phyloP scores from a whole-genome alignment of 2,113 vertebrate species.

The Gymnorhina tibicen region DNA sequence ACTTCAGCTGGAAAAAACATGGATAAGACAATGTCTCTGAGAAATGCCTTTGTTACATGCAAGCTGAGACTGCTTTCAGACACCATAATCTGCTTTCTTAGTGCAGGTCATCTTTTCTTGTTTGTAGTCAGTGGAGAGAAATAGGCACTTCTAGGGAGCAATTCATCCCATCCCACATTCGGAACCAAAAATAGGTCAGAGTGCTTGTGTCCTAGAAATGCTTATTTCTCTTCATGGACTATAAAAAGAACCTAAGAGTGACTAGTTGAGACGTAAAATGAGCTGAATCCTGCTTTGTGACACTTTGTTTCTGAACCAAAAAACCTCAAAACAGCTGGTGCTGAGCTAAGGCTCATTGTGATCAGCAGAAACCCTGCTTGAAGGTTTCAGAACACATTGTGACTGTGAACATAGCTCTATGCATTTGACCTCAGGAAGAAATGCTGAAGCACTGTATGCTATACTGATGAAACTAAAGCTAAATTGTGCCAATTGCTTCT shows the following conservation, averaged over 20 bases:
- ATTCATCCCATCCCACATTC: background rate
- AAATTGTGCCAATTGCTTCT: background rate
- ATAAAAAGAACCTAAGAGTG: background rate
- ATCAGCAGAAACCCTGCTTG: background rate
- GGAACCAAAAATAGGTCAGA: conserved; percentile 7
- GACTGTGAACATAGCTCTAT: background rate
- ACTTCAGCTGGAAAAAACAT: background rate
- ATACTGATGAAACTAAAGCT: background rate
- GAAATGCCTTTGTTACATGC: background rate
- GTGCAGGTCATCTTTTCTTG: background rate
- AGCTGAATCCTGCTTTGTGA: background rate
- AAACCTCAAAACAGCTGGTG: background rate
- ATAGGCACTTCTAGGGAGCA: background rate
- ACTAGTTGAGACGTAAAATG: background rate
- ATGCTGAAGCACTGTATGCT: background rate
- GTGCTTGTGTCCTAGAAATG: conserved; percentile 31
- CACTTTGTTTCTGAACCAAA: background rate
- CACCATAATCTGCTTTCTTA: background rate
- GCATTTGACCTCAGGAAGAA: background rate
- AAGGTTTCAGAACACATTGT: background rate
- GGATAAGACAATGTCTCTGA: background rate
- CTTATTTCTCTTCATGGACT: background rate
- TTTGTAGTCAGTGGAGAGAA: conserved; percentile 4
- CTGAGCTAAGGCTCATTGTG: background rate
- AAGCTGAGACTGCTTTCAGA: background rate